phyloP scores from a whole-genome alignment of 2,797 vertebrate genomes.

The Liasis olivaceus region DNA sequence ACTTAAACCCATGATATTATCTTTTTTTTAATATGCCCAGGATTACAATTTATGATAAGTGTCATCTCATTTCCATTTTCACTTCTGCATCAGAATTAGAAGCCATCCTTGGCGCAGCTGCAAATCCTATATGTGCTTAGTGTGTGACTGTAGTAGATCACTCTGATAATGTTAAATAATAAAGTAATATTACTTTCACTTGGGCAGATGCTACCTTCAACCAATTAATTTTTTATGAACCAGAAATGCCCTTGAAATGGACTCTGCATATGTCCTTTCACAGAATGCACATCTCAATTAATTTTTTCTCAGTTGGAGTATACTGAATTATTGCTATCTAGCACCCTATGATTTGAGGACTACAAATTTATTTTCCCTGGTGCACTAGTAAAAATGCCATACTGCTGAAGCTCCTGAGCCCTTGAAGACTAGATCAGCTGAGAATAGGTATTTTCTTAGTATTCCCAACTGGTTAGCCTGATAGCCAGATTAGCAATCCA shows the following conservation, averaged over 20 bases:
- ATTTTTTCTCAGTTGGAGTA: constrained; percentile 22
- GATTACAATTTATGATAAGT: not conserved
- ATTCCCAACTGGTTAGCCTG: not conserved
- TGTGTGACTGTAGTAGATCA: not conserved
- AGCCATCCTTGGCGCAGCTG: not conserved
- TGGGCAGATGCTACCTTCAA: constrained; percentile 19
- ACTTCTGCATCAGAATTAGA: rapidly evolving
- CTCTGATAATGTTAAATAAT: not conserved
- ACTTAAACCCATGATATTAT: constrained; percentile 6
- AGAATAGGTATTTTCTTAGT: not conserved
- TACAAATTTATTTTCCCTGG: constrained; percentile 8
- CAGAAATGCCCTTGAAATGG: constrained; percentile 33
- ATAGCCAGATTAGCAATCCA: not conserved
- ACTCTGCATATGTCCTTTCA: not conserved
- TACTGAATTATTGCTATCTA: constrained; percentile 14
- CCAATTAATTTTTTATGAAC: constrained; percentile 34
- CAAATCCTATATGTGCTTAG: not conserved
- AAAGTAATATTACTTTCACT: constrained; percentile 9
- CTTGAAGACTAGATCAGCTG: rapidly evolving
- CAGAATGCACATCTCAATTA: not conserved
- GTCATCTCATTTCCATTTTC: not conserved
- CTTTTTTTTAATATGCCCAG: not conserved
- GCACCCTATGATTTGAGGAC: not conserved
- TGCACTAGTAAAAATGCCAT: not conserved
- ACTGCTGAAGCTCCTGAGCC: not conserved